phyloP scores from a whole-genome alignment of 2,113 vertebrate genomes.

The Nothobranchius furzeri region DNA sequence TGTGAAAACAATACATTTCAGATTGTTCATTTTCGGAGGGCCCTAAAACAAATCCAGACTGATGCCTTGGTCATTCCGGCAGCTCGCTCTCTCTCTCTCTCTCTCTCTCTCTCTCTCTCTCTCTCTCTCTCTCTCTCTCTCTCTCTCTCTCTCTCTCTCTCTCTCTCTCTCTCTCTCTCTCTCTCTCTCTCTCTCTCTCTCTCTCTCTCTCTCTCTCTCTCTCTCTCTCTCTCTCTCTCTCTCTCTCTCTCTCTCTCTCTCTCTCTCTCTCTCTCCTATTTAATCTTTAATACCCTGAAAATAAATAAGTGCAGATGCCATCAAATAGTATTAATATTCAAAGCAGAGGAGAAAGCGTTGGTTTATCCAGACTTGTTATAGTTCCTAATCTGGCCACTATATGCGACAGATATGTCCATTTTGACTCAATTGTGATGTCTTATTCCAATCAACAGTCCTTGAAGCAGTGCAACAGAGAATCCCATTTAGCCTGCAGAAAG shows the following conservation, averaged over 20 bases:
- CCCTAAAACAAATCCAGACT: conserved; percentile 3
- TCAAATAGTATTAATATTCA: conserved; percentile 33
- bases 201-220: too few species aligned
- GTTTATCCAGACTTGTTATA: conserved; percentile 9
- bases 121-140: too few species aligned
- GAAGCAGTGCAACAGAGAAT: conserved; percentile 21
- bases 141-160: too few species aligned
- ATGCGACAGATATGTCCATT: conserved; percentile 41
- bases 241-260: too few species aligned
- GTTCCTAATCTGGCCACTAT: conserved; percentile 9
- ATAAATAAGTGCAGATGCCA: conserved; percentile 35
- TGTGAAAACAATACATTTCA: background rate
- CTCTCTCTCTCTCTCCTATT: conserved; percentile 14
- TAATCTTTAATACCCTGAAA: conserved; percentile 37
- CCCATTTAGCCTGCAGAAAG: conserved; percentile 38
- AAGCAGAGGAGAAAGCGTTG: conserved; percentile 29
- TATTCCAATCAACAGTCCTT: conserved; percentile 23
- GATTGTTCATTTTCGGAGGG: background rate
- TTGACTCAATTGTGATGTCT: conserved; percentile 36
- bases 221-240: too few species aligned
- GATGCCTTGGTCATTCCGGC: background rate
- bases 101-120: too few species aligned
- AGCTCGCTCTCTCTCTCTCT: background rate
- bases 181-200: too few species aligned
- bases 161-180: too few species aligned